Conservation (phyloP, 2,113 vertebrate species). For the Accipiter cooperii region DNA sequence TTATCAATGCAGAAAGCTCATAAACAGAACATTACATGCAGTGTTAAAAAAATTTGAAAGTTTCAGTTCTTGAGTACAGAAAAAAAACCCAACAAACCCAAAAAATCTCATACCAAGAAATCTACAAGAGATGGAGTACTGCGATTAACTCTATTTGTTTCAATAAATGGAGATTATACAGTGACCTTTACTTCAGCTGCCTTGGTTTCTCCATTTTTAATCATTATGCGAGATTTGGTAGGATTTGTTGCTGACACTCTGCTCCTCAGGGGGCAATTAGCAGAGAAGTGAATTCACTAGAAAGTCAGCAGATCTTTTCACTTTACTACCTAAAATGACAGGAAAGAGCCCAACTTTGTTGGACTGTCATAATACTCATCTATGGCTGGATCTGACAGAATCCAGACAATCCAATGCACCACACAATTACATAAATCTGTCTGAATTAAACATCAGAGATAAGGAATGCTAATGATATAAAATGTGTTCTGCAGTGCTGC, state of each 20-base stretch:
- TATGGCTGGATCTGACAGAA: neutral
- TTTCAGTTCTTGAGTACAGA: neutral
- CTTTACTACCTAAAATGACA: slow-evolving; percentile 60
- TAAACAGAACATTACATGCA: slow-evolving; percentile 1
- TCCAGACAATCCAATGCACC: neutral
- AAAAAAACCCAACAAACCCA: rapidly evolving
- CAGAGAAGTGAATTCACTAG: slow-evolving; percentile 73
- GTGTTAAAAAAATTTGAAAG: neutral
- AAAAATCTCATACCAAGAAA: neutral
- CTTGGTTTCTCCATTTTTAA: slow-evolving; percentile 85
- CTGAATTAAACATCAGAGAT: neutral
- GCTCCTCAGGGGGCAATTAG: slow-evolving; percentile 85
- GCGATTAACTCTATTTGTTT: slow-evolving; percentile 86
- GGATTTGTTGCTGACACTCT: slow-evolving; percentile 76
- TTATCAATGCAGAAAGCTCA: neutral
- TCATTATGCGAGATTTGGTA: slow-evolving; percentile 83
- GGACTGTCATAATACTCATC: slow-evolving; percentile 14
- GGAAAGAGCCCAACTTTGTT: neutral
- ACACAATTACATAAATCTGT: neutral
- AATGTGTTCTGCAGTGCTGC: neutral
- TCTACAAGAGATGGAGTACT: slow-evolving; percentile 70
- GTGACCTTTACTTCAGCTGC: slow-evolving; percentile 86
- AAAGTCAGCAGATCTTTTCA: slow-evolving; percentile 66
- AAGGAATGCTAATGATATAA: neutral
- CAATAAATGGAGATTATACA: slow-evolving; percentile 81